Evolutionary conservation across 2,113 vertebrate species (phyloP).

Genomic region (Hystrix brachyura): DNA sequence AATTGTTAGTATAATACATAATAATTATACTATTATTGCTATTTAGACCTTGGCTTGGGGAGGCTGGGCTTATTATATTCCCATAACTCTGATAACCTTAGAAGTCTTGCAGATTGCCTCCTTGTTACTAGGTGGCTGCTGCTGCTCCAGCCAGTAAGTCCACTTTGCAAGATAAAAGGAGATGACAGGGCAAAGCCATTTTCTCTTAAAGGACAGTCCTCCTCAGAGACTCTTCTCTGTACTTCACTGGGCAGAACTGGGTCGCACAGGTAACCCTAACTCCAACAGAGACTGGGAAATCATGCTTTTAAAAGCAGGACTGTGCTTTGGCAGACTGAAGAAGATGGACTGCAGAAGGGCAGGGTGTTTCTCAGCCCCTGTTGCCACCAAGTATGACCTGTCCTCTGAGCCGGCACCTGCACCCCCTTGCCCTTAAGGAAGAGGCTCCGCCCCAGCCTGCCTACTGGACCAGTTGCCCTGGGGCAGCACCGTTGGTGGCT

Average conservation of each 20-base stretch:
- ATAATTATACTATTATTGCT: too few relatives aligned
- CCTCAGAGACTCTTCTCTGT: not conserved
- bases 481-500: not conserved
- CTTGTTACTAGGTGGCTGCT: conserved; percentile 4
- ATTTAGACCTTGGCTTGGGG: not conserved
- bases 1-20: fast-evolving
- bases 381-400: fast-evolving
- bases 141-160: not conserved
- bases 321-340: not conserved
- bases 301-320: not conserved
- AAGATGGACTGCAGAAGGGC: not conserved
- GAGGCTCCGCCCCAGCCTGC: not conserved
- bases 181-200: not conserved
- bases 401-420: not conserved
- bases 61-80: not conserved
- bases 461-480: not conserved
- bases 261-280: not conserved
- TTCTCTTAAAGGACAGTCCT: not conserved
- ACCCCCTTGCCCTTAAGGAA: not conserved
- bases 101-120: not conserved
- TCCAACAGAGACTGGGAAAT: not conserved
- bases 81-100: not conserved
- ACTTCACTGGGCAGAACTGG: not conserved
- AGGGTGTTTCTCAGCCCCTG: not conserved
- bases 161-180: not conserved